Conservation (phyloP, 1,140 invertebrate genomes). For the Pentalonia nigronervosa region DNA sequence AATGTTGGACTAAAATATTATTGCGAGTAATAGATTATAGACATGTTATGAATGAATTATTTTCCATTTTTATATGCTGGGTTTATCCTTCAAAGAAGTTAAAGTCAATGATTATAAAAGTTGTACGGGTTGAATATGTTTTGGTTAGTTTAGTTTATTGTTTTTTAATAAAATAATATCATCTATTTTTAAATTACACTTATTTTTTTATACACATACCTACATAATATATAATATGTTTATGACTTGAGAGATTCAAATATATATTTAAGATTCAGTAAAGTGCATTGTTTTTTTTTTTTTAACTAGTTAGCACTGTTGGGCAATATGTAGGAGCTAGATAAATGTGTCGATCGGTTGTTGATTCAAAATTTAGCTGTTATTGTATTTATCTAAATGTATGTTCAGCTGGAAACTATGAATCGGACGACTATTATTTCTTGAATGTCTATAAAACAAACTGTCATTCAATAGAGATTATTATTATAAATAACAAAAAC, state of each 20-base stretch:
- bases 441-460: background rate
- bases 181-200: too few relatives aligned
- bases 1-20: too few relatives aligned
- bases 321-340: background rate
- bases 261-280: background rate
- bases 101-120: too few relatives aligned
- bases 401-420: background rate
- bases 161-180: too few relatives aligned
- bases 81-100: too few relatives aligned
- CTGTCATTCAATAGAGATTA: background rate
- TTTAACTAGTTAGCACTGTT: background rate
- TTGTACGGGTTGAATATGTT: too few relatives aligned
- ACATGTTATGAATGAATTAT: background rate
- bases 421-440: background rate
- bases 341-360: background rate
- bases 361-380: background rate
- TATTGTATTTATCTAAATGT: background rate
- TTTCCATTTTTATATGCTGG: too few relatives aligned
- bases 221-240: too few relatives aligned
- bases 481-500: background rate
- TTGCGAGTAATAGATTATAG: background rate
- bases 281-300: background rate
- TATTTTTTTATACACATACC: too few relatives aligned
- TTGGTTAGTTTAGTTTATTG: too few relatives aligned
- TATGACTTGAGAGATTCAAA: too few relatives aligned